Evolutionary conservation across 2,113 vertebrate species (phyloP).

Genomic region (Corynorhinus townsendii): DNA sequence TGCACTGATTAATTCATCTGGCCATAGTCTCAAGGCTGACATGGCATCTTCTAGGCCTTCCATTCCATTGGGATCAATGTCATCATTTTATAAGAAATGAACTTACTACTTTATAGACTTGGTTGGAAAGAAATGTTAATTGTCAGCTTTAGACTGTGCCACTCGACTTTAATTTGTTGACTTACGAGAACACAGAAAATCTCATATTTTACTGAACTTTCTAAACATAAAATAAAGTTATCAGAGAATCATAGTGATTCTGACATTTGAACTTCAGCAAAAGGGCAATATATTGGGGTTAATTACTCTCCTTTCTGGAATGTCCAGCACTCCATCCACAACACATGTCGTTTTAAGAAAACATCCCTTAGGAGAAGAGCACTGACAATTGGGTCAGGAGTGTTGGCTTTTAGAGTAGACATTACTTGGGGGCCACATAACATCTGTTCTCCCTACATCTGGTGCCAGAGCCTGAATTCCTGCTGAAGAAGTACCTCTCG

Average conservation of each 20-base stretch:
- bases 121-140: constrained; percentile 72
- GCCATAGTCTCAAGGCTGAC: constrained; percentile 78
- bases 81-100: constrained; percentile 74
- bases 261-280: constrained; percentile 60
- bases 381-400: neutral
- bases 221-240: constrained; percentile 71
- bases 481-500: neutral
- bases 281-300: constrained; percentile 32
- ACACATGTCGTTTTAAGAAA: constrained; percentile 17
- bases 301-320: constrained; percentile 40
- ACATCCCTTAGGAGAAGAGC: neutral
- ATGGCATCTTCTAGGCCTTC: constrained; percentile 78
- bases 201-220: constrained; percentile 72
- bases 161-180: constrained; percentile 73
- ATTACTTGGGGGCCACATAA: neutral
- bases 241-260: constrained; percentile 65
- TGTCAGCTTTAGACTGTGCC: constrained; percentile 50
- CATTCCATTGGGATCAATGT: constrained; percentile 73
- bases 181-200: constrained; percentile 62
- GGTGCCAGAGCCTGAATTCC: neutral
- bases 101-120: constrained; percentile 59
- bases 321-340: neutral
- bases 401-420: neutral
- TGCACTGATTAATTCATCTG: constrained; percentile 80
- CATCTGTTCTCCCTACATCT: neutral